phyloP scores from a whole-genome alignment of 1,140 invertebrate genomes.

The Zaprionus lachaisei region DNA sequence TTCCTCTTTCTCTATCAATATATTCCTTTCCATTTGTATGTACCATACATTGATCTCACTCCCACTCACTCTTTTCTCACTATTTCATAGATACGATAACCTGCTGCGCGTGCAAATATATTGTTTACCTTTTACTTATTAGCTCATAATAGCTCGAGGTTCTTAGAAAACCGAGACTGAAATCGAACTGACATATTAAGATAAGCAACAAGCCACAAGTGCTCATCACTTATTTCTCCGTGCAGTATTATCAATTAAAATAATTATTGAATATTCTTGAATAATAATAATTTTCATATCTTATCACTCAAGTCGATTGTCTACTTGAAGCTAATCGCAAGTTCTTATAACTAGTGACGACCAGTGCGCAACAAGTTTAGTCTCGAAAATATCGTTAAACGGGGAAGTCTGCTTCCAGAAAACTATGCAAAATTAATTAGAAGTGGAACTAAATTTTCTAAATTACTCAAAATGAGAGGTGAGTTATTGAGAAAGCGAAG shows the following conservation, averaged over 20 bases:
- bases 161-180: slow-evolving; percentile 9
- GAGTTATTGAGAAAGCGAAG: not conserved
- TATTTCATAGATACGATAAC: not conserved
- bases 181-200: not conserved
- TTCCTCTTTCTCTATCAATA: not conserved
- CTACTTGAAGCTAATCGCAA: slow-evolving; percentile 2
- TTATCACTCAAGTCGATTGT: slow-evolving; percentile 25
- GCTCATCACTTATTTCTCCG: slow-evolving; percentile 11
- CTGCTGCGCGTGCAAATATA: slow-evolving; percentile 2
- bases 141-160: slow-evolving; percentile 16
- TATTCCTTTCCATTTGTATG: too few relatives aligned
- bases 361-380: not conserved
- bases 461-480: not conserved
- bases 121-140: slow-evolving; percentile 7
- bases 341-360: slow-evolving; percentile 24
- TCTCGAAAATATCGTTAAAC: slow-evolving; percentile 7
- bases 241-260: slow-evolving; percentile 28
- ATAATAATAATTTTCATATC: slow-evolving; percentile 31
- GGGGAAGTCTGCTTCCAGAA: not conserved
- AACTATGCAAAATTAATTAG: not conserved
- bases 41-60: not conserved
- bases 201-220: slow-evolving; percentile 16
- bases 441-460: not conserved
- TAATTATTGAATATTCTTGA: slow-evolving; percentile 26
- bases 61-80: not conserved